Evolutionary conservation across 2,113 vertebrate genomes (phyloP).

Genomic region (Forbesichthys agassizii): DNA sequence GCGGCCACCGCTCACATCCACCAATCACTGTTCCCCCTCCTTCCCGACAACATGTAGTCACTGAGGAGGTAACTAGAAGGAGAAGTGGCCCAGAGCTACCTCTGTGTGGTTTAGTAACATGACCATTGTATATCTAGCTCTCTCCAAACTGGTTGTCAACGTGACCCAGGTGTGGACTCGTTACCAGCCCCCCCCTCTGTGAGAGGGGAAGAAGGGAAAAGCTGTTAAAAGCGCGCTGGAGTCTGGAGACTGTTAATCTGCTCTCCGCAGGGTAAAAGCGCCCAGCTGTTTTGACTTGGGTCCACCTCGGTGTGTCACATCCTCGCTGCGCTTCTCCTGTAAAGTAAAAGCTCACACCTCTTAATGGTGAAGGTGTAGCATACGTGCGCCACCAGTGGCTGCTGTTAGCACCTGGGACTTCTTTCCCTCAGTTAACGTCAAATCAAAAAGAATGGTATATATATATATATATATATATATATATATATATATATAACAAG

Average conservation of each 20-base stretch:
- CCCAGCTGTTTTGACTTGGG: slow-evolving; percentile 66
- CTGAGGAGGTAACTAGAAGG: neutral
- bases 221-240: slow-evolving; percentile 54
- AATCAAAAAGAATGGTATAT: slow-evolving; percentile 14
- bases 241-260: slow-evolving; percentile 67
- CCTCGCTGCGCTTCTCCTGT: slow-evolving; percentile 44
- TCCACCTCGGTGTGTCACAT: slow-evolving; percentile 57
- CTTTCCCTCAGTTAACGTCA: slow-evolving; percentile 32
- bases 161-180: slow-evolving; percentile 42
- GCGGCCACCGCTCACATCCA: neutral
- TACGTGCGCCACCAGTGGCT: slow-evolving; percentile 38
- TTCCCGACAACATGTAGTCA: neutral
- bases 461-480: neutral
- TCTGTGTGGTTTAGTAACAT: neutral
- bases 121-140: slow-evolving; percentile 5
- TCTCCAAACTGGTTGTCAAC: slow-evolving; percentile 16
- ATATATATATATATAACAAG: neutral
- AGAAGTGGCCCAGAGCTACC: neutral
- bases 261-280: slow-evolving; percentile 65
- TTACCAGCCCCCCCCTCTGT: slow-evolving; percentile 30
- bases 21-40: neutral
- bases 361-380: slow-evolving; percentile 62
- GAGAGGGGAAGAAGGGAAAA: slow-evolving; percentile 33
- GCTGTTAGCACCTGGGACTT: slow-evolving; percentile 58
- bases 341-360: slow-evolving; percentile 76